These are phyloP conservation scores for Apis cerana DNA, from an alignment of 1,140 invertebrate species.

Conservation along the genomic window DNA sequence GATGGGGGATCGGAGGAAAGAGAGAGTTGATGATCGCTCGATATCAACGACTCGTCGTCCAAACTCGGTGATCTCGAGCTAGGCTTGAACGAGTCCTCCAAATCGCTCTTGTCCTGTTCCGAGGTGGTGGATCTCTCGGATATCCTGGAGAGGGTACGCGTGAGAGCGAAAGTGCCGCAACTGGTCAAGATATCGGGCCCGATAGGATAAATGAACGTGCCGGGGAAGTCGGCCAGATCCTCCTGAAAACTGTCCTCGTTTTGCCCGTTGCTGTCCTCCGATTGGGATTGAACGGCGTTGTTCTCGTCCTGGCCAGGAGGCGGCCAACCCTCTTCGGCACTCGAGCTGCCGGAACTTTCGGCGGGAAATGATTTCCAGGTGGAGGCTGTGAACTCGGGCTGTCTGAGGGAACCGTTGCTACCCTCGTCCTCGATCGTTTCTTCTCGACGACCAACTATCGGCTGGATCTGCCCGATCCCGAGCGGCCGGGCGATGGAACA, in stretches of 20 bases:
- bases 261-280: constrained; percentile 83
- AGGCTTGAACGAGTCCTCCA: constrained; percentile 92
- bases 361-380: constrained; percentile 91
- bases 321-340: constrained; percentile 90
- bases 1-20: constrained; percentile 89
- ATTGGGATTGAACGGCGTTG: constrained; percentile 80
- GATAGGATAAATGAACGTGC: constrained; percentile 87
- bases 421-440: constrained; percentile 80
- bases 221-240: constrained; percentile 87
- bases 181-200: constrained; percentile 87
- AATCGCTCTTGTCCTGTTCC: constrained; percentile 88
- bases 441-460: constrained; percentile 75
- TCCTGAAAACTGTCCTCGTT: constrained; percentile 87
- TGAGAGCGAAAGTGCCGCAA: constrained; percentile 86
- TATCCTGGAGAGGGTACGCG: constrained; percentile 90
- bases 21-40: constrained; percentile 92
- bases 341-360: constrained; percentile 89
- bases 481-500: constrained; percentile 89
- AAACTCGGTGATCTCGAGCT: constrained; percentile 90
- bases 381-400: constrained; percentile 84
- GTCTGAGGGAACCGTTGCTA: constrained; percentile 87
- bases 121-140: constrained; percentile 93
- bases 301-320: constrained; percentile 86
- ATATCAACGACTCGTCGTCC: constrained; percentile 90
- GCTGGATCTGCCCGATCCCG: constrained; percentile 86